Conservation (phyloP, 2,113 vertebrate species). For the Triplophysa tibetana region DNA sequence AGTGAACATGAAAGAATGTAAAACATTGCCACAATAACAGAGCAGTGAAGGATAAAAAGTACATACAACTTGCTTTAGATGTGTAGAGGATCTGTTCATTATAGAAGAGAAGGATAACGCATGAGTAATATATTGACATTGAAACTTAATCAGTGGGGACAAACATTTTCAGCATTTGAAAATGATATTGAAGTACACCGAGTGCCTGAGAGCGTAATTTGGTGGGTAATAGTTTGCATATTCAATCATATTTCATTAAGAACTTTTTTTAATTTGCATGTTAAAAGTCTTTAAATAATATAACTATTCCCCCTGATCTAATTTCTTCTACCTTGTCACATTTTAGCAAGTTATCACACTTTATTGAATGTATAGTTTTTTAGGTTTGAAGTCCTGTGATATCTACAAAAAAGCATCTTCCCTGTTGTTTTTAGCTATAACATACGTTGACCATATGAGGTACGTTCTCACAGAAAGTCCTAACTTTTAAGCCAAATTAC, state of each 20-base stretch:
- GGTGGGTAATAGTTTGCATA: background rate
- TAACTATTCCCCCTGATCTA: too few relatives aligned
- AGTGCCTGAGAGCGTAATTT: background rate
- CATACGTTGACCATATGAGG: background rate
- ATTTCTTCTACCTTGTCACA: too few relatives aligned
- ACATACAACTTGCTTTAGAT: constrained; percentile 1
- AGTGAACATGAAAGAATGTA: constrained; percentile 23
- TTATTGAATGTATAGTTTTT: background rate
- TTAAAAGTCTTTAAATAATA: too few relatives aligned
- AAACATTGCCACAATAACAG: constrained; percentile 27
- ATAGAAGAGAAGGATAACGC: background rate
- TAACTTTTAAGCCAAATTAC: background rate
- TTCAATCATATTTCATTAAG: background rate
- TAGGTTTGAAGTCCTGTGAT: background rate
- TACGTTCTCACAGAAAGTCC: background rate
- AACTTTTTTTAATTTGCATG: too few relatives aligned
- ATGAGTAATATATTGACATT: constrained; percentile 26
- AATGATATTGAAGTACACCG: background rate
- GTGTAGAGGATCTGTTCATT: constrained; percentile 1
- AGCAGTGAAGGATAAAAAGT: constrained; percentile 16
- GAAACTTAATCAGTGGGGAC: background rate
- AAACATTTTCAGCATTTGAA: constrained; percentile 9
- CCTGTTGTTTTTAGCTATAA: background rate
- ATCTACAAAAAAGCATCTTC: too few relatives aligned
- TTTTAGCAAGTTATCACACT: too few relatives aligned